Percentiles rank a stretch among this genome's conserved stretches.
Evolutionary conservation across 1,140 invertebrate species (phyloP).

Genomic region (Lutraria rhynchaena): DNA sequence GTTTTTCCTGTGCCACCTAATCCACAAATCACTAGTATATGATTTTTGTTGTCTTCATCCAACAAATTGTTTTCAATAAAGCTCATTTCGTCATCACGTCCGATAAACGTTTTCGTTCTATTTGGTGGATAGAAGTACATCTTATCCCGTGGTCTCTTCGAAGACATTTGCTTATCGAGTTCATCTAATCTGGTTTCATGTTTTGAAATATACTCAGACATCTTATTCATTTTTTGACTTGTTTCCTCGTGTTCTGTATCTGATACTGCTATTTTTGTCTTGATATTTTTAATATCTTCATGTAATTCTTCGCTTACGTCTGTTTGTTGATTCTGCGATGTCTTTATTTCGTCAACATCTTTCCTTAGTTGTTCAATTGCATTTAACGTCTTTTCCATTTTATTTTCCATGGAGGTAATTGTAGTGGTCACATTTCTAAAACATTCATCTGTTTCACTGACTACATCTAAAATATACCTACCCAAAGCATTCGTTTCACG

Average conservation of each 20-base stretch:
- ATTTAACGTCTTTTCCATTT: background rate
- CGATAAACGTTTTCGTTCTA: conserved; percentile 19
- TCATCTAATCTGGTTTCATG: background rate
- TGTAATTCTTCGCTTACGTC: background rate
- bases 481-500: background rate
- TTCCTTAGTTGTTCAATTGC: background rate
- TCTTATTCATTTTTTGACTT: background rate
- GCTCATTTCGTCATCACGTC: conserved; percentile 8
- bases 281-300: background rate
- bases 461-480: background rate
- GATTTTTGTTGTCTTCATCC: background rate
- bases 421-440: background rate
- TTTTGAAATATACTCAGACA: background rate
- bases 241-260: background rate
- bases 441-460: background rate
- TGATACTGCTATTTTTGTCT: background rate
- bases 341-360: too few species aligned
- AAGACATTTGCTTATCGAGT: background rate
- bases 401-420: background rate
- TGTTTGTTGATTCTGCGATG: background rate
- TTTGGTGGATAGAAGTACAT: conserved; percentile 39
- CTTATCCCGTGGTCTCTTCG: background rate
- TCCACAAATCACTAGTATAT: conserved; percentile 23
- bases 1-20: conserved; percentile 40
- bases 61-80: background rate